These are phyloP conservation scores for Ectemnius cavifrons DNA, from an alignment of 2,888 invertebrate genomes.

Conservation along the genomic window DNA sequence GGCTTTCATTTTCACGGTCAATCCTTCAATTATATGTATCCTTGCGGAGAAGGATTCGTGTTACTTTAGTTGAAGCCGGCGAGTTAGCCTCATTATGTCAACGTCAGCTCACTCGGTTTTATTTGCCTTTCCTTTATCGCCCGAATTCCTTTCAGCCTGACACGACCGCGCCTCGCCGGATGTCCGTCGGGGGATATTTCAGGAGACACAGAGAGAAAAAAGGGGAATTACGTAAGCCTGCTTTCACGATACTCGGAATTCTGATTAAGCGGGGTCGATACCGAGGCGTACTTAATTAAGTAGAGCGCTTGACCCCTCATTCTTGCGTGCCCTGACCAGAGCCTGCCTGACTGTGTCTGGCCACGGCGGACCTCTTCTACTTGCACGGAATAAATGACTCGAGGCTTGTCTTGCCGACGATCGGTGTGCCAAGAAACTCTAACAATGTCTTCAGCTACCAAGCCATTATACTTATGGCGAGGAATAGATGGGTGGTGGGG, in stretches of 20 bases:
- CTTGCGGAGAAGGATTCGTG: too few species aligned
- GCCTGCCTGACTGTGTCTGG: not conserved
- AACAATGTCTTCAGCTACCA: too few species aligned
- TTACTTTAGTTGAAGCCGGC: too few species aligned
- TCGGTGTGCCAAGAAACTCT: not conserved
- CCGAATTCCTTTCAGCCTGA: not conserved
- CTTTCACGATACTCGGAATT: conserved; percentile 6
- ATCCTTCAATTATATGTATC: too few species aligned
- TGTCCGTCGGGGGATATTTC: conserved; percentile 1
- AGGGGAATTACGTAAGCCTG: not conserved
- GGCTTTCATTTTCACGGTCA: too few species aligned
- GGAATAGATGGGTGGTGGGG: too few species aligned
- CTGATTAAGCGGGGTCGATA: conserved; percentile 9
- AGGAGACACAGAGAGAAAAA: not conserved
- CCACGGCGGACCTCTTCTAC: not conserved
- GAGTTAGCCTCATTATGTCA: conserved; percentile 5
- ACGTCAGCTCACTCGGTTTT: not conserved
- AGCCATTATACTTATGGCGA: too few species aligned
- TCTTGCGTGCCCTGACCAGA: too few species aligned
- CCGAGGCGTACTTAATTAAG: conserved; percentile 14
- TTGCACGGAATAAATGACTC: conserved; percentile 6
- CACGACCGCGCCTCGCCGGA: not conserved
- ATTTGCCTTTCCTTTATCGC: not conserved
- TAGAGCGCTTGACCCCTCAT: not conserved
- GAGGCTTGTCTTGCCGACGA: conserved; percentile 4